Evolutionary conservation across 2,113 vertebrate species (phyloP), one percentile per base, ranked within the genome.

Genomic region (Odocoileus virginianus): DNA sequence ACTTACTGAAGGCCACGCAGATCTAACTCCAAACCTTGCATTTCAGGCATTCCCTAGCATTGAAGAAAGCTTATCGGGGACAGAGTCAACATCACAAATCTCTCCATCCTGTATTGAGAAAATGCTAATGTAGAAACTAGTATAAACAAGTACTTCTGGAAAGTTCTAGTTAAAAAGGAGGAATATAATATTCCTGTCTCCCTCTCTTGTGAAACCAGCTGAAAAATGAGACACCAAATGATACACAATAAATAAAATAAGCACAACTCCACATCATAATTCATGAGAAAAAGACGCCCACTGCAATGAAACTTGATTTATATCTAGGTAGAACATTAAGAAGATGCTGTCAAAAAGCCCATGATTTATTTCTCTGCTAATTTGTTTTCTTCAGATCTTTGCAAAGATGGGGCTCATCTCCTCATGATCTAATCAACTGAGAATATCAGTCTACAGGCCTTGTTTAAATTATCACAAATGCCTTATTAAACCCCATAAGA

Each of bases 311-410:
- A 43, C 54, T 81, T 78, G 61, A 57, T 57, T 83, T 83, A 7
- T 40, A 40, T 88, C 13, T 30, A 36, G 47, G 40, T 6, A 95
- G 54, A 90, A 78, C 33, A 92, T 33, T n/a, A 76, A 87, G 25
- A 45, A 82, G 43, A 36, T 82, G 16, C 43, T 81, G 54, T 86
- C 58, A 67, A 55, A 47, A 15, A 43, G 82, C 33, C 47, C 5
- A 6, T 88, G 82, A 91, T 93, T 90, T 81, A 78, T 76, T 54
- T 88, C 61, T 90, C 74, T 88, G 33, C 43, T 92, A 57, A 87
- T 90, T 47, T 93, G 82, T 47, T 96, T 87, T 91, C 47, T 94
- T 89, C 36, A 30, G 55, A 52, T 55, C 89, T 94, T 85, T 79
- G 52, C 36, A 45, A 91, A 82, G 28, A 85, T 19, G 16, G 45